Conservation (phyloP, 2,797 vertebrate species). For the Hirundo rustica region DNA sequence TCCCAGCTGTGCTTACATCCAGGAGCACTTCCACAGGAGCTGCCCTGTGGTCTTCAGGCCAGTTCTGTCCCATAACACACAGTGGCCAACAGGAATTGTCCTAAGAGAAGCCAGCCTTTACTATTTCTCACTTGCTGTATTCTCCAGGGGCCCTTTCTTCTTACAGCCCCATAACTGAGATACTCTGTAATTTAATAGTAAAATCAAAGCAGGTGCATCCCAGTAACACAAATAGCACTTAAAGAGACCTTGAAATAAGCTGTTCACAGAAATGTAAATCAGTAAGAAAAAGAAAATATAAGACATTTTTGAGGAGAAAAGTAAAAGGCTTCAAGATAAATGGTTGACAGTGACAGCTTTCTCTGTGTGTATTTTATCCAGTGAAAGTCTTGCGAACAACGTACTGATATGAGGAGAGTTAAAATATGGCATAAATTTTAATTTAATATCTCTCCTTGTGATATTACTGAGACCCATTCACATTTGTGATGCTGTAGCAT, state of each 20-base stretch:
- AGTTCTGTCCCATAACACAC: neutral
- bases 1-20: neutral
- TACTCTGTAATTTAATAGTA: neutral
- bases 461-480: neutral
- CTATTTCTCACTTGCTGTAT: neutral
- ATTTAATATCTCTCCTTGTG: neutral
- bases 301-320: conserved; percentile 15
- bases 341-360: neutral
- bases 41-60: neutral
- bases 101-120: neutral
- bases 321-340: neutral
- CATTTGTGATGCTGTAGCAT: neutral
- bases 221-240: conserved; percentile 1
- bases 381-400: neutral
- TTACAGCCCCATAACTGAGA: neutral
- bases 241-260: conserved; percentile 20
- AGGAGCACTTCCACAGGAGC: neutral
- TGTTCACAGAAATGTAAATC: conserved; percentile 36
- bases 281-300: neutral
- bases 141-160: neutral
- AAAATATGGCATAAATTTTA: neutral
- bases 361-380: neutral
- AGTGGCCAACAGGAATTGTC: neutral
- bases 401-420: neutral
- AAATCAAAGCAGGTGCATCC: conserved; percentile 22